These are phyloP conservation scores for Sitta europaea DNA, from an alignment of 2,113 vertebrate species.

Conservation along the genomic window DNA sequence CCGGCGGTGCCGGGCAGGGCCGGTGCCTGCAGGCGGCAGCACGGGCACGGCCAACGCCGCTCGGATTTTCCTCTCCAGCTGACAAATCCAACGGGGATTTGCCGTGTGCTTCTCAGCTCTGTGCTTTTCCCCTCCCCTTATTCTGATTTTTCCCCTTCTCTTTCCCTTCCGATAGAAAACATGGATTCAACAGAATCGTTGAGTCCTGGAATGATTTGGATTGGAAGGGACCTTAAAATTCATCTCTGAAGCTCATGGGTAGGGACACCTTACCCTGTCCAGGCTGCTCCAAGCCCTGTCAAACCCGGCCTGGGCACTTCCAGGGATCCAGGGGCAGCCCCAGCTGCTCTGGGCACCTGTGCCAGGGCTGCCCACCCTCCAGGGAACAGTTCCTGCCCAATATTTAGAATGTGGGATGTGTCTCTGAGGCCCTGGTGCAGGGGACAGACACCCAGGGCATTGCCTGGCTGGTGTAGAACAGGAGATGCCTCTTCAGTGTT, in stretches of 20 bases:
- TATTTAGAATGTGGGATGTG: neutral
- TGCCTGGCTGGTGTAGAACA: neutral
- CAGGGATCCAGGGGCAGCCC: neutral
- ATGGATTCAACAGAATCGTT: neutral
- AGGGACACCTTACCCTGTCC: fast-evolving
- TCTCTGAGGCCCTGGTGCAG: neutral
- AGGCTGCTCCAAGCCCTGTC: neutral
- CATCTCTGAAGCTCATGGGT: neutral
- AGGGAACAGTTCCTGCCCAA: neutral
- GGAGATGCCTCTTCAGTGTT: neutral
- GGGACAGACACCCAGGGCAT: neutral
- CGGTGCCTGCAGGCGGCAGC: conserved; percentile 41
- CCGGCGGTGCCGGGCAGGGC: fast-evolving
- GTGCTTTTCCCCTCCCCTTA: neutral
- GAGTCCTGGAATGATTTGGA: neutral
- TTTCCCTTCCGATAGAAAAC: neutral
- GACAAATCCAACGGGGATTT: neutral
- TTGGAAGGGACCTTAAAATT: neutral
- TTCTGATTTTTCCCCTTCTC: neutral
- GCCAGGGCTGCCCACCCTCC: neutral
- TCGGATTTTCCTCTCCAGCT: fast-evolving
- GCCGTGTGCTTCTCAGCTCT: neutral
- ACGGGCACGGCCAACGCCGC: neutral
- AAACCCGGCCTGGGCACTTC: neutral
- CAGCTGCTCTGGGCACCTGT: neutral